Conservation (phyloP, 2,888 invertebrate genomes). For the Willowsia nigromaculata region DNA sequence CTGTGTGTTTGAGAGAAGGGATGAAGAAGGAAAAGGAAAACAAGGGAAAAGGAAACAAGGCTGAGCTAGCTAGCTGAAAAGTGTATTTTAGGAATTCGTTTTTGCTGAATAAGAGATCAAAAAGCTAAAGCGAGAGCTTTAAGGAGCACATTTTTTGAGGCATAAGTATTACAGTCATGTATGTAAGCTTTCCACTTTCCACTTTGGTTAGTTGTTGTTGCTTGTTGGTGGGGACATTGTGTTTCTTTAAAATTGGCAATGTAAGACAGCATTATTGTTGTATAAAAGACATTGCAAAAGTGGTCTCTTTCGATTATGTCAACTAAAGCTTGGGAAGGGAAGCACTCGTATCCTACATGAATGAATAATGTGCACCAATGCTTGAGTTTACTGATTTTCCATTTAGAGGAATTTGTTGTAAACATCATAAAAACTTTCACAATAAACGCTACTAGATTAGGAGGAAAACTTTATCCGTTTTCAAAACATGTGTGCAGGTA, state of each 20-base stretch:
- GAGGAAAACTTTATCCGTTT: too few relatives aligned
- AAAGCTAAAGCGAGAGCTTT: conserved; percentile 14
- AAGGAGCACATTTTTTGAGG: background rate
- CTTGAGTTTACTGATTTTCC: too few relatives aligned
- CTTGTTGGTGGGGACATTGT: background rate
- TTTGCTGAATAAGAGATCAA: conserved; percentile 38
- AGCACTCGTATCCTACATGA: too few relatives aligned
- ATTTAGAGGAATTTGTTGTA: too few relatives aligned
- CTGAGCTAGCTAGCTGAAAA: background rate
- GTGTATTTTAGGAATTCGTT: conserved; percentile 25
- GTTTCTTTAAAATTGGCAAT: background rate
- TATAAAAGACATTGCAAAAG: background rate
- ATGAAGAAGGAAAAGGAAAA: background rate
- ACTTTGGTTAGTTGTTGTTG: background rate
- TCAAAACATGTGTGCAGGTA: too few relatives aligned
- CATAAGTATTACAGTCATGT: background rate
- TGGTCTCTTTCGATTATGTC: conserved; percentile 1
- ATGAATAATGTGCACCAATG: too few relatives aligned
- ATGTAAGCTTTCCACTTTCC: background rate
- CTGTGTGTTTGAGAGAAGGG: too few relatives aligned
- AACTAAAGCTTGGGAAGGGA: too few relatives aligned
- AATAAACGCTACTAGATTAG: too few relatives aligned
- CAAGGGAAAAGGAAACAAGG: background rate
- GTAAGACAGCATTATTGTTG: background rate
- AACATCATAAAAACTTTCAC: too few relatives aligned